phyloP scores from a whole-genome alignment of 2,888 invertebrate genomes.

The Sphinx pinastri region DNA sequence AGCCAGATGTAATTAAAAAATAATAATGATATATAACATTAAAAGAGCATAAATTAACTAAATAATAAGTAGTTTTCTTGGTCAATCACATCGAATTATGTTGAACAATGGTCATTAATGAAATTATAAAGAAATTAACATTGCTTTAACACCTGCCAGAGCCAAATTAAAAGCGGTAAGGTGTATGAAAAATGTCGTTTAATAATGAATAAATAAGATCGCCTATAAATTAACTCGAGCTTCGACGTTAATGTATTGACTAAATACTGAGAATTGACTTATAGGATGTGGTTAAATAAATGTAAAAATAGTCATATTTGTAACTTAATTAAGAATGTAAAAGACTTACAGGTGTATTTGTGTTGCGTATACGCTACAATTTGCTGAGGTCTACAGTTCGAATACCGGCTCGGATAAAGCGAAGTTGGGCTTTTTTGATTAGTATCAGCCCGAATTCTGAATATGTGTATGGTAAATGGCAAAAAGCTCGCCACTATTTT shows the following conservation, averaged over 20 bases:
- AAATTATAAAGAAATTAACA: conserved; percentile 29
- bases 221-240: conserved; percentile 58
- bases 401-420: too few relatives aligned
- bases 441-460: too few relatives aligned
- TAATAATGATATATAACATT: too few relatives aligned
- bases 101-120: conserved; percentile 11
- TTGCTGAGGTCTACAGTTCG: too few relatives aligned
- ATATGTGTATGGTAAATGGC: too few relatives aligned
- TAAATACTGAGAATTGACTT: conserved; percentile 8
- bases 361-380: too few relatives aligned
- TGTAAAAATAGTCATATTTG: too few relatives aligned
- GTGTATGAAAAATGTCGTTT: conserved; percentile 60
- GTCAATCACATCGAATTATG: conserved; percentile 17
- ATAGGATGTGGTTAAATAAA: not conserved
- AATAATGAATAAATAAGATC: conserved; percentile 61
- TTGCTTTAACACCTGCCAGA: conserved; percentile 37
- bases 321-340: too few relatives aligned
- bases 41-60: not conserved
- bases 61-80: not conserved
- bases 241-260: not conserved
- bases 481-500: too few relatives aligned
- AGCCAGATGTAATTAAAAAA: not conserved
- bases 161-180: conserved; percentile 28
- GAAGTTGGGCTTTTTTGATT: too few relatives aligned
- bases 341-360: too few relatives aligned